Conservation (phyloP, 2,113 vertebrate species). For the Montifringilla adamsi region DNA sequence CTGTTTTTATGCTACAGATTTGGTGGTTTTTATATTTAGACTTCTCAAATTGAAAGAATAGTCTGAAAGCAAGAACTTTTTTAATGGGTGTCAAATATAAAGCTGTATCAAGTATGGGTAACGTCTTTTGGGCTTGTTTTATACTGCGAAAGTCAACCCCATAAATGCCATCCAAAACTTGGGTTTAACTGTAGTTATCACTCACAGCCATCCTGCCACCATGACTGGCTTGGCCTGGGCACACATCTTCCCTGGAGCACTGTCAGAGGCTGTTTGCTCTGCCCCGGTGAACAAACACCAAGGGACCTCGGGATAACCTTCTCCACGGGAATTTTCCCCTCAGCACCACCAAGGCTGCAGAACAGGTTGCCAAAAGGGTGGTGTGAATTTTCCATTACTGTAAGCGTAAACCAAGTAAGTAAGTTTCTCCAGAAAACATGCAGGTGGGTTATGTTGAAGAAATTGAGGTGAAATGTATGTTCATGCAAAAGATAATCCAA, state of each 20-base stretch:
- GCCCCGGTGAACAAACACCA: fast-evolving
- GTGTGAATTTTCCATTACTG: not conserved
- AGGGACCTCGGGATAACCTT: fast-evolving
- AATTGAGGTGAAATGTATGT: not conserved
- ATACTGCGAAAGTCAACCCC: not conserved
- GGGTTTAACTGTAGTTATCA: not conserved
- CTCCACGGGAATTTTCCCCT: fast-evolving
- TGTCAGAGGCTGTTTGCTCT: too few species aligned
- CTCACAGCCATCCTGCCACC: not conserved
- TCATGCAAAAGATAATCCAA: not conserved
- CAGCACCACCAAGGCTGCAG: not conserved
- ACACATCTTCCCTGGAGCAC: not conserved
- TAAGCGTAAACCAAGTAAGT: not conserved
- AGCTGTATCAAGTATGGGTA: not conserved
- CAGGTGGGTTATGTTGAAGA: not conserved
- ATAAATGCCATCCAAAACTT: not conserved
- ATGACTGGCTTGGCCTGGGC: fast-evolving
- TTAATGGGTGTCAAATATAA: not conserved
- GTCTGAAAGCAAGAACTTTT: not conserved
- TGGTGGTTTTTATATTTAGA: not conserved
- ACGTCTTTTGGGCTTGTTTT: not conserved
- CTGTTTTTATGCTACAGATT: not conserved
- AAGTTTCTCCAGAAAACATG: not conserved
- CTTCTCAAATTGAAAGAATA: not conserved
- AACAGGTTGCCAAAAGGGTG: not conserved